These are phyloP conservation scores for Gymnocephalus cernua DNA, from an alignment of 2,113 vertebrate species.

Conservation along the genomic window DNA sequence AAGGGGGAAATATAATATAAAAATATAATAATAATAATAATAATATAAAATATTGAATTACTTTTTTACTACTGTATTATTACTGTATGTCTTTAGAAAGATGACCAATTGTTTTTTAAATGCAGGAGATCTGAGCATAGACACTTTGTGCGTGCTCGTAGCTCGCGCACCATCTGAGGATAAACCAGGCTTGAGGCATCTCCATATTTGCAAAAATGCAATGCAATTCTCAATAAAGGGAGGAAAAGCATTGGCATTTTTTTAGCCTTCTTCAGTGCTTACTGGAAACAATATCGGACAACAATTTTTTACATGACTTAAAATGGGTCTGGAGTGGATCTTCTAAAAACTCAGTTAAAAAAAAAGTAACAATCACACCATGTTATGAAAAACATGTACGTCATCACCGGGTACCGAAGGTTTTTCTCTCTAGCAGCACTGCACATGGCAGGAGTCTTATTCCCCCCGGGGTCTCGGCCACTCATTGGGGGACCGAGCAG, in stretches of 20 bases:
- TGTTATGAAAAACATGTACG: slow-evolving; percentile 21
- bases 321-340: slow-evolving; percentile 8
- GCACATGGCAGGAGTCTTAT: slow-evolving; percentile 23
- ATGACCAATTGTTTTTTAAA: too few species aligned
- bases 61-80: too few species aligned
- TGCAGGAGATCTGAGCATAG: too few species aligned
- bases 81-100: too few species aligned
- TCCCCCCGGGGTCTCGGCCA: slow-evolving; percentile 9
- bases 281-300: background rate
- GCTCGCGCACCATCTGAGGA: background rate
- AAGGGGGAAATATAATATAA: too few species aligned
- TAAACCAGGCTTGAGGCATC: background rate
- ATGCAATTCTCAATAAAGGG: background rate
- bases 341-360: slow-evolving; percentile 21
- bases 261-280: slow-evolving; percentile 1
- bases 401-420: slow-evolving; percentile 24
- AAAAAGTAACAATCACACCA: slow-evolving; percentile 4
- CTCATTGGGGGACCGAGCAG: background rate
- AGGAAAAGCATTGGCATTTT: background rate
- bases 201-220: slow-evolving; percentile 5
- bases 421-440: slow-evolving; percentile 65
- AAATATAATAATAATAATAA: too few species aligned
- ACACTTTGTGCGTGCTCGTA: too few species aligned
- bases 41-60: too few species aligned
- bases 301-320: slow-evolving; percentile 7